These are phyloP conservation scores for Octonoba sinensis DNA, from an alignment of 2,888 invertebrate species.

Conservation along the genomic window DNA sequence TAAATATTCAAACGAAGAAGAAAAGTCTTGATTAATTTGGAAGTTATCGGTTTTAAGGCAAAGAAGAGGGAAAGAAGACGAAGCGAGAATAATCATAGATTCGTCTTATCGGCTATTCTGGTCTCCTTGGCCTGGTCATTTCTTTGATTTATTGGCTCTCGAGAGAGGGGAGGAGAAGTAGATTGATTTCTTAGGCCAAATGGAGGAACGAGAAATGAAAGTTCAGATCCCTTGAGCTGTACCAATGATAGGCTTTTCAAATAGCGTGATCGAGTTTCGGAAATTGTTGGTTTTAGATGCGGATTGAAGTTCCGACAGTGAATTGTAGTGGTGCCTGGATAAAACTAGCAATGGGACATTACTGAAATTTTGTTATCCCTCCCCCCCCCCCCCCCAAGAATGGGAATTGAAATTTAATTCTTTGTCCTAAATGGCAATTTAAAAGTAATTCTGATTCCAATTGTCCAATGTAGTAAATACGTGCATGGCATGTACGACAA, in stretches of 20 bases:
- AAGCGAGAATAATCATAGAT: slow-evolving; percentile 59
- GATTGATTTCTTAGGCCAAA: slow-evolving; percentile 55
- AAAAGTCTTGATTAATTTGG: slow-evolving; percentile 55
- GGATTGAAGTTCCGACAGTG: slow-evolving; percentile 1
- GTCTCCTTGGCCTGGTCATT: slow-evolving; percentile 54
- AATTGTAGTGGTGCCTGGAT: background rate
- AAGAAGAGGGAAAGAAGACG: slow-evolving; percentile 16
- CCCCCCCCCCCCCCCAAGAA: too few species aligned
- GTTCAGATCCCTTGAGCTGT: slow-evolving; percentile 22
- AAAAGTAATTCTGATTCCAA: too few species aligned
- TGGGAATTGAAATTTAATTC: too few species aligned
- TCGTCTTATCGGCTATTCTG: slow-evolving; percentile 58
- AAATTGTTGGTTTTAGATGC: slow-evolving; percentile 28
- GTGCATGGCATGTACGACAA: too few species aligned
- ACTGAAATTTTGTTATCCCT: too few species aligned
- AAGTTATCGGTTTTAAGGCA: slow-evolving; percentile 60
- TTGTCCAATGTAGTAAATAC: too few species aligned
- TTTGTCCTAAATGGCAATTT: too few species aligned
- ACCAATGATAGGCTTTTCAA: slow-evolving; percentile 34
- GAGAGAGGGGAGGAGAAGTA: slow-evolving; percentile 18
- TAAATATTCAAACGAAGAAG: slow-evolving; percentile 49
- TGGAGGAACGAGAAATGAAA: slow-evolving; percentile 27
- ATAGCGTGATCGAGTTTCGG: slow-evolving; percentile 28
- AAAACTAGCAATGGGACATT: too few species aligned
- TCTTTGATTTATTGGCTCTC: slow-evolving; percentile 60